Evolutionary conservation across 1,140 invertebrate species (phyloP).

Genomic region (Drosophila repleta): DNA sequence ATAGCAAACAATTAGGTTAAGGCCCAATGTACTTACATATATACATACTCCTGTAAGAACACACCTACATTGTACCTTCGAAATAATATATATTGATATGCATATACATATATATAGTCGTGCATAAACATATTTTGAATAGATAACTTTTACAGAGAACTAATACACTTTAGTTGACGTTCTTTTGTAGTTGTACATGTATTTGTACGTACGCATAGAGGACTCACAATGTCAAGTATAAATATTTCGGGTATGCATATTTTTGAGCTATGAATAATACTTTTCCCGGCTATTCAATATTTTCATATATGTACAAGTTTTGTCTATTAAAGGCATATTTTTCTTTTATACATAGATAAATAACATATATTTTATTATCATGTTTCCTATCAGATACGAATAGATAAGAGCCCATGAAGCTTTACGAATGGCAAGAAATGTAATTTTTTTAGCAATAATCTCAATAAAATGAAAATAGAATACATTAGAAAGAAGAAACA

Average conservation of each 20-base stretch:
- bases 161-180: slow-evolving; percentile 61
- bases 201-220: slow-evolving; percentile 35
- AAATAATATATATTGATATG: slow-evolving; percentile 21
- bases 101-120: slow-evolving; percentile 41
- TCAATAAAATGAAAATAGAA: slow-evolving; percentile 31
- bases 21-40: slow-evolving; percentile 18
- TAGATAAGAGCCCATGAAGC: slow-evolving; percentile 57
- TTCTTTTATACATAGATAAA: slow-evolving; percentile 38
- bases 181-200: slow-evolving; percentile 76
- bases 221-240: slow-evolving; percentile 53
- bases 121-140: slow-evolving; percentile 83
- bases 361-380: slow-evolving; percentile 64
- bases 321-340: slow-evolving; percentile 26
- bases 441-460: slow-evolving; percentile 43
- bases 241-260: slow-evolving; percentile 52
- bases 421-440: slow-evolving; percentile 49
- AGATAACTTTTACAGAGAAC: slow-evolving; percentile 70
- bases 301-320: slow-evolving; percentile 27
- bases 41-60: slow-evolving; percentile 45
- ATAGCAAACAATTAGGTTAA: not conserved
- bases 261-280: slow-evolving; percentile 66
- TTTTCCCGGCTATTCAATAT: slow-evolving; percentile 48
- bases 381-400: slow-evolving; percentile 32
- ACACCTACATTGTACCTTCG: slow-evolving; percentile 72
- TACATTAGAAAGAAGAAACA: slow-evolving; percentile 23